Conservation (phyloP, 2,888 invertebrate genomes). For the Drosophila paranaensis region DNA sequence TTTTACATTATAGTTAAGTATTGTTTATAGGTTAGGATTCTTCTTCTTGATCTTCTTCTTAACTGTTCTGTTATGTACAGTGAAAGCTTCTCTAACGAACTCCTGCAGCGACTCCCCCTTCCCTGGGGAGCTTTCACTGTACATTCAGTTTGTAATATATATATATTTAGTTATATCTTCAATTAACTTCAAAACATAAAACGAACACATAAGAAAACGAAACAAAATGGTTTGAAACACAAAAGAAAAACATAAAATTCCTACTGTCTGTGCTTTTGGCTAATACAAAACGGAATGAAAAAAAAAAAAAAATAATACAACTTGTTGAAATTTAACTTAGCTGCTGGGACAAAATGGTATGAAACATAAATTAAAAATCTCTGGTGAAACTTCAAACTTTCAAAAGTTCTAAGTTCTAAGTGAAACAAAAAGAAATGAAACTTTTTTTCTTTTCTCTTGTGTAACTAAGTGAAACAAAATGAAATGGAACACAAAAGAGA, state of each 20-base stretch:
- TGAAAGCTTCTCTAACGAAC: not conserved
- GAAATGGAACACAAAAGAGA: not conserved
- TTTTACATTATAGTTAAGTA: constrained; percentile 12
- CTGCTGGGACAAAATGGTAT: not conserved
- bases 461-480: not conserved
- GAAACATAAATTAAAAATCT: not conserved
- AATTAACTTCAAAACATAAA: not conserved
- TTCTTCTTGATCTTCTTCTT: not conserved
- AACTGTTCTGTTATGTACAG: not conserved
- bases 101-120: no score
- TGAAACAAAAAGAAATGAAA: not conserved
- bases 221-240: not conserved
- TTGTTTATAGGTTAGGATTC: constrained; percentile 1
- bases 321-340: not conserved
- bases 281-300: not conserved
- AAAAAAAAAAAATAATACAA: not conserved
- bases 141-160: not conserved
- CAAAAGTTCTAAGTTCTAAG: not conserved
- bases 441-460: not conserved
- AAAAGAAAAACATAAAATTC: not conserved
- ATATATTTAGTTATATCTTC: not conserved
- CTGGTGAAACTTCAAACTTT: not conserved
- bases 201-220: not conserved
- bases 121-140: not conserved
- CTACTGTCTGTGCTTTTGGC: not conserved